phyloP scores from a whole-genome alignment of 1,140 invertebrate genomes.

The Potamilus streckersoni region DNA sequence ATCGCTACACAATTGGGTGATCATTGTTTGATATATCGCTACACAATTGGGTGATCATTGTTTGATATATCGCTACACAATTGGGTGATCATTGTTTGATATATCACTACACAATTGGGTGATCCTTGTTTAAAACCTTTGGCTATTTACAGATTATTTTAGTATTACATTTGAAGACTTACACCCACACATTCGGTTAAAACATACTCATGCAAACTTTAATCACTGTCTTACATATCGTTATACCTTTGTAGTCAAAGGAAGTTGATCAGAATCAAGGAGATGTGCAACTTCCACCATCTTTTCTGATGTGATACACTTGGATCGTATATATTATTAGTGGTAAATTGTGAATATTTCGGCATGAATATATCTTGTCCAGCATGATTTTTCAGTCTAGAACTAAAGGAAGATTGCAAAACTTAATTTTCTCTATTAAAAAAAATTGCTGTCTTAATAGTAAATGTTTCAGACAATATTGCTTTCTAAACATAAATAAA shows the following conservation, averaged over 20 bases:
- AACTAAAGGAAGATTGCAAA: not conserved
- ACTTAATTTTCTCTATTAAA: no score
- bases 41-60: no score
- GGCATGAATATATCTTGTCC: conserved; percentile 50
- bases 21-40: not conserved
- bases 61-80: no score
- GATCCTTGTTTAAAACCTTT: not conserved
- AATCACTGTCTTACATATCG: no score
- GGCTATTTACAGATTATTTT: not conserved
- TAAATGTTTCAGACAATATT: no score
- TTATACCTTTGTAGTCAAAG: conserved; percentile 49
- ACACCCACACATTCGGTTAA: no score
- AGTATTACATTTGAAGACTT: not conserved
- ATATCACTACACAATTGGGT: no score
- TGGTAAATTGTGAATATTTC: conserved; percentile 61
- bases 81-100: no score
- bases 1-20: no score
- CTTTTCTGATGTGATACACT: conserved; percentile 60
- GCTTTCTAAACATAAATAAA: no score
- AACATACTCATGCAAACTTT: no score
- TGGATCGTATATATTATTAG: conserved; percentile 64
- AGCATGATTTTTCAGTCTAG: conserved; percentile 50
- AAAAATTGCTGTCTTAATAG: no score
- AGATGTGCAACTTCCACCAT: conserved; percentile 63
- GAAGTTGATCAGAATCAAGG: conserved; percentile 61